Evolutionary conservation across 2,888 invertebrate species (phyloP), one percentile per base, ranked within the genome.

Genomic region (Drosophila austrosaltans): DNA sequence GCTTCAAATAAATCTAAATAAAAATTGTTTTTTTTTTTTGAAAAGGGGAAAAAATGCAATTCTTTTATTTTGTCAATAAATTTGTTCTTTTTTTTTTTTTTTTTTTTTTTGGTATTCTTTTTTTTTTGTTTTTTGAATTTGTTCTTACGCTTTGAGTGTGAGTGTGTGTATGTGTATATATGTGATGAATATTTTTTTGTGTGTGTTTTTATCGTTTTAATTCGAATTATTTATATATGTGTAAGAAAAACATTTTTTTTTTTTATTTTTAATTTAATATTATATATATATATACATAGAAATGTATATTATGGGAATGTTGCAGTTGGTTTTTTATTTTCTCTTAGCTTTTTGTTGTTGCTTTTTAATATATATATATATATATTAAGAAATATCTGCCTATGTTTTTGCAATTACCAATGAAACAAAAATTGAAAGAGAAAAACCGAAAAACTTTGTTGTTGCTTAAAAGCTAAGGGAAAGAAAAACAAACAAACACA

Each of bases 11-110:
- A 65, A 54, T 67, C 25, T 12, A 7, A 40, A 0, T 39, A 44
- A 16, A 16, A 16, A 16, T 16, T 16, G 16, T 16, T 16, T 16
- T 5, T 36, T 16, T 63, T 36, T 73, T 76, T 81, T 81, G 72
- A 74, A 84, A 82, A 82, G 72, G 84, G 76, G 76, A 42, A 82
- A 82, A 82, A 82, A 77, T 82, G 72, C 82, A 84, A 82, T 84
- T 79, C 22, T 48, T 78, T 75, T 77, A 80, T 83, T 84, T 78
- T 48, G 3, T 79, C 68, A 84, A 82, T 75, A 71, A 72, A 78
- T 79, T 74, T 72, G 72, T 65, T 72, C 65, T 68, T 65, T 3
- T 12, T 64, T 68, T 57, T 48, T 54, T 57, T 65, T 61, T 67
- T 16, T 20, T 59, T 53, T 58, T 70, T 64, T 12, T 67, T 75